phyloP scores from a whole-genome alignment of 30 jellyfish, hydroid and myxozoan species.

The Aurelia coerulea region DNA sequence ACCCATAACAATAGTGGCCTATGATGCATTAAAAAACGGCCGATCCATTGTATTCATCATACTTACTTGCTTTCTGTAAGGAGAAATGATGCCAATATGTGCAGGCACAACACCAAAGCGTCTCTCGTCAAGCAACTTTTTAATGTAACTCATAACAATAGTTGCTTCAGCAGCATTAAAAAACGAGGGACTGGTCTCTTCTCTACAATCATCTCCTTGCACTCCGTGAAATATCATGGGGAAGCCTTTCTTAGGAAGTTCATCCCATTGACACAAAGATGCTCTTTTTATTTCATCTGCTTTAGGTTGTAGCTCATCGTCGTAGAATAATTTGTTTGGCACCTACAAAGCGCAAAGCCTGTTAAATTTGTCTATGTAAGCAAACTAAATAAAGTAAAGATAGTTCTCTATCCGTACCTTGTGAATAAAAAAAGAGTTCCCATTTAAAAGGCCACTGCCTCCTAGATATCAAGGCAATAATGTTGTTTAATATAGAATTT shows the following conservation, averaged over 20 bases:
- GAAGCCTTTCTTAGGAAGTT: slow-evolving; percentile 36
- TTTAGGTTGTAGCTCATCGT: slow-evolving; percentile 68
- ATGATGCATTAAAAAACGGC: too few species aligned
- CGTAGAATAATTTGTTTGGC: slow-evolving; percentile 72
- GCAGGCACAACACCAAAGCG: slow-evolving; percentile 29
- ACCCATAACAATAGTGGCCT: too few species aligned
- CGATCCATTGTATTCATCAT: too few species aligned
- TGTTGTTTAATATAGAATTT: too few species aligned
- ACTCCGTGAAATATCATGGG: slow-evolving; percentile 87
- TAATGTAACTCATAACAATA: slow-evolving; percentile 68
- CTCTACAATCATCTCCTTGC: slow-evolving; percentile 80
- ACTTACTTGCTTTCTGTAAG: slow-evolving; percentile 87
- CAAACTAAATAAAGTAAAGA: too few species aligned
- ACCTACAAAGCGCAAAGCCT: slow-evolving; percentile 17
- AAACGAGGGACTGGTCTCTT: slow-evolving; percentile 91
- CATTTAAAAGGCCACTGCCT: too few species aligned
- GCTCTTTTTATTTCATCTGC: slow-evolving; percentile 45
- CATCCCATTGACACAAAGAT: slow-evolving; percentile 22
- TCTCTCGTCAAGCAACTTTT: slow-evolving; percentile 1
- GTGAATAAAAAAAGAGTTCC: too few species aligned
- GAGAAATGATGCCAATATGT: slow-evolving; percentile 87
- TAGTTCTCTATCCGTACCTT: too few species aligned
- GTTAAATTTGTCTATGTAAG: too few species aligned
- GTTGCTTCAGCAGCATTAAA: slow-evolving; percentile 89
- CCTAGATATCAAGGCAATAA: too few species aligned